Conservation (phyloP, 1,140 invertebrate genomes). For the Neuroterus valhalla region DNA sequence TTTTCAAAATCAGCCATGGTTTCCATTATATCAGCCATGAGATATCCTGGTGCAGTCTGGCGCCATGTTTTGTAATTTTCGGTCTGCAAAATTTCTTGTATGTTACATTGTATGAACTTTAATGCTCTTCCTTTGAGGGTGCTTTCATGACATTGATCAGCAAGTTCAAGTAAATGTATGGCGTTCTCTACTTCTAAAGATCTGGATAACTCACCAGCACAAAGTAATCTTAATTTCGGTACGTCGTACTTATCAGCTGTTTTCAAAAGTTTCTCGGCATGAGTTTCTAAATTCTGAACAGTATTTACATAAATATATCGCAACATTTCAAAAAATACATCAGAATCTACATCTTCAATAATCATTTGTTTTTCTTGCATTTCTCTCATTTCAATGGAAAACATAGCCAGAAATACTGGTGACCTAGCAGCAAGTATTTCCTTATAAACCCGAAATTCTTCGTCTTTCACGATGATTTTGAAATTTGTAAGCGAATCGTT, state of each 20-base stretch:
- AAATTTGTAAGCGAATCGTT: neutral
- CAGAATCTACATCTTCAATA: slow-evolving; percentile 76
- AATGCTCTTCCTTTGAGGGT: no score
- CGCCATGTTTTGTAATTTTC: no score
- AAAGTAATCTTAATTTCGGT: neutral
- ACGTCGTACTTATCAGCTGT: neutral
- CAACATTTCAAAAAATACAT: slow-evolving; percentile 32
- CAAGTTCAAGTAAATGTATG: no score
- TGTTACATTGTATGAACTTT: no score
- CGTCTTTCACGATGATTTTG: neutral
- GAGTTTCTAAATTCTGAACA: neutral
- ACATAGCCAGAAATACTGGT: slow-evolving; percentile 80
- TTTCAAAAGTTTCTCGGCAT: neutral
- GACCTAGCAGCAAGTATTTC: neutral
- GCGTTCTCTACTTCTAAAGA: no score
- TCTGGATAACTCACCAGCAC: no score
- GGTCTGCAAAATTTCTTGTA: no score
- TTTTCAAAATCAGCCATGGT: no score
- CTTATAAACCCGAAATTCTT: neutral
- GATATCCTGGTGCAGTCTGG: no score
- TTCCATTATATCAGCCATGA: no score
- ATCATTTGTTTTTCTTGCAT: slow-evolving; percentile 74
- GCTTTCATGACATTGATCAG: no score
- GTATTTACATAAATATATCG: slow-evolving; percentile 29
- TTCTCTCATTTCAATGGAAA: slow-evolving; percentile 78